These are phyloP conservation scores for Malacosoma neustria DNA, from an alignment of 2,888 invertebrate species.

Conservation along the genomic window DNA sequence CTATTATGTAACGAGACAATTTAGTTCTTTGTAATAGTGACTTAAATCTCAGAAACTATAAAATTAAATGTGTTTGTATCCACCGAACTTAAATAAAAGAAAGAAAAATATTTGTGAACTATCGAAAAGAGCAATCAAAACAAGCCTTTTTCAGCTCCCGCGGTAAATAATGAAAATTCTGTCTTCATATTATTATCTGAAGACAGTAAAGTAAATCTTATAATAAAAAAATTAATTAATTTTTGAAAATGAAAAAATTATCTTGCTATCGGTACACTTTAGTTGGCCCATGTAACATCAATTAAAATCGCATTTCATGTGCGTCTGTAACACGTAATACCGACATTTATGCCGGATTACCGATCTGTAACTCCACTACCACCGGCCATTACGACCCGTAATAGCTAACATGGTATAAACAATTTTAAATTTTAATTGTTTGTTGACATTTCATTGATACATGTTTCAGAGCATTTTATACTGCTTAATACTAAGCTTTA, in stretches of 20 bases:
- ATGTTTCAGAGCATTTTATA: no score
- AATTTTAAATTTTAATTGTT: neutral
- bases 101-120: no score
- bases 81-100: no score
- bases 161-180: no score
- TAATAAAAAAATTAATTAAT: neutral
- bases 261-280: constrained; percentile 33
- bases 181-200: no score
- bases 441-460: neutral
- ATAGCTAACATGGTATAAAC: constrained; percentile 5
- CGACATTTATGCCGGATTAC: constrained; percentile 35
- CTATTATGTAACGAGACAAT: no score
- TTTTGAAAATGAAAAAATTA: constrained; percentile 1
- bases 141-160: no score
- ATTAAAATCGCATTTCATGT: constrained; percentile 68
- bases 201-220: neutral
- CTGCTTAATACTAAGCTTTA: no score
- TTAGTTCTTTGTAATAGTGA: no score
- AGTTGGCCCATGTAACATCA: constrained; percentile 42
- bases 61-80: no score
- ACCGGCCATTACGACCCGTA: constrained; percentile 8
- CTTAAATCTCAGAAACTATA: no score
- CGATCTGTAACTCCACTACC: constrained; percentile 33
- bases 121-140: no score
- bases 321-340: constrained; percentile 46